Base-by-base conservation (phyloP, 1,140 invertebrate genomes). In the Aphidius ervi region DNA sequence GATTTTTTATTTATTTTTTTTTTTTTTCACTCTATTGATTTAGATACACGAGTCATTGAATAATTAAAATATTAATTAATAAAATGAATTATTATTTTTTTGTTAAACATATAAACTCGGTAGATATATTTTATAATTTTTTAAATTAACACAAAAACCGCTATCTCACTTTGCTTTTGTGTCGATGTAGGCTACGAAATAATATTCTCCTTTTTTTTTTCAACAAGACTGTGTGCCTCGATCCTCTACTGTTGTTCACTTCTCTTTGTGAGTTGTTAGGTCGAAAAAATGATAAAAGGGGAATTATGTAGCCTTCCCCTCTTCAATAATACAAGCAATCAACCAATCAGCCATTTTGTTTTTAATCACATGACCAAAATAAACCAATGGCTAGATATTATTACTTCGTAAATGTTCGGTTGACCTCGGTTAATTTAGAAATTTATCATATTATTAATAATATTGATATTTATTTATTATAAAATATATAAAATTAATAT, bases 141-240 rank as follows among this genome's bases (percentile, higher is more conserved):
- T 31, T 1, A 31, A 31, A 31, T 31, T 3, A 31, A 31, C 23
- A 31, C 23, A 31, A 31, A 31, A 31, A 31, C 23, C 4, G 23
- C 23, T 31, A 31, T 31, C 68, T 71, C 58, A 75, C 74, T 75
- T 74, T 76, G 70, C 67, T 31, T 31, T 31, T 31, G 23, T 31
- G 23, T 31, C 23, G 23, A 31, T 31, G 23, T 31, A 31, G 23
- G 23, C 23, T 31, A 31, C 23, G 2, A 31, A 31, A 31, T 31
- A 31, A 31, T 31, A 31, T 31, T 31, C 4, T 31, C 4, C 1
- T 31, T 31, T 31, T 31, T 31, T 31, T 31, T 31, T 31, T 31
- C 4, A 23, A 23, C 3, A 31, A 31, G 2, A 31, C 23, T 31
- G 23, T 31, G 23, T 31, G 23, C 23, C 23, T 31, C 4, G 23